Conservation (phyloP, 2,797 vertebrate genomes). For the Benthosema pterotum region DNA sequence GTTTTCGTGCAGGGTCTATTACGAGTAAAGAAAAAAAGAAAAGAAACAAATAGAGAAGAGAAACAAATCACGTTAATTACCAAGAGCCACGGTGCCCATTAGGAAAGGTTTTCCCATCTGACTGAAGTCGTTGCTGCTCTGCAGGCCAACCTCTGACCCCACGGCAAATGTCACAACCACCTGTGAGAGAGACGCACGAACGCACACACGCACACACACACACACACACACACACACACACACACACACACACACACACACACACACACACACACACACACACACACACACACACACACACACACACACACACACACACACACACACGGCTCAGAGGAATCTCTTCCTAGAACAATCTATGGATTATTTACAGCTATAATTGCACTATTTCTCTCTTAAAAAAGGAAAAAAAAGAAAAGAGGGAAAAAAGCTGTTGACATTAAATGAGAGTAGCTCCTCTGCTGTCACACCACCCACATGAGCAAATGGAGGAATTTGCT, state of each 20-base stretch:
- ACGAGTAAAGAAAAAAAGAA: slow-evolving; percentile 5
- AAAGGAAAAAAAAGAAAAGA: too few relatives aligned
- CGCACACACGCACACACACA: slow-evolving; percentile 40
- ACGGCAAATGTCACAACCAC: slow-evolving; percentile 80
- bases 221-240: slow-evolving; percentile 44
- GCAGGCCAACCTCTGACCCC: slow-evolving; percentile 78
- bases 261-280: slow-evolving; percentile 46
- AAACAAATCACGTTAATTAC: slow-evolving; percentile 56
- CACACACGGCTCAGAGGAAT: slow-evolving; percentile 27
- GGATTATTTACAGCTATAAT: too few relatives aligned
- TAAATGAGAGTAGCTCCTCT: too few relatives aligned
- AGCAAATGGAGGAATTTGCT: too few relatives aligned
- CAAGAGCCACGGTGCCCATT: slow-evolving; percentile 77
- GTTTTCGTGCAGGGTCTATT: too few relatives aligned
- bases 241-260: slow-evolving; percentile 43
- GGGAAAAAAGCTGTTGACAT: too few relatives aligned
- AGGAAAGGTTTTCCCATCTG: slow-evolving; percentile 80
- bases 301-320: slow-evolving; percentile 21
- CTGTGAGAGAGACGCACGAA: slow-evolving; percentile 65
- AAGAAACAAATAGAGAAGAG: slow-evolving; percentile 10
- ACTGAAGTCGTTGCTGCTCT: slow-evolving; percentile 78
- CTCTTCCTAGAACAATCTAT: too few relatives aligned
- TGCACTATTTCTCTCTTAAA: too few relatives aligned
- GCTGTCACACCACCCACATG: too few relatives aligned
- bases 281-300: slow-evolving; percentile 22